Evolutionary conservation across 2,113 vertebrate genomes (phyloP).

Genomic region (Chiloscyllium plagiosum): DNA sequence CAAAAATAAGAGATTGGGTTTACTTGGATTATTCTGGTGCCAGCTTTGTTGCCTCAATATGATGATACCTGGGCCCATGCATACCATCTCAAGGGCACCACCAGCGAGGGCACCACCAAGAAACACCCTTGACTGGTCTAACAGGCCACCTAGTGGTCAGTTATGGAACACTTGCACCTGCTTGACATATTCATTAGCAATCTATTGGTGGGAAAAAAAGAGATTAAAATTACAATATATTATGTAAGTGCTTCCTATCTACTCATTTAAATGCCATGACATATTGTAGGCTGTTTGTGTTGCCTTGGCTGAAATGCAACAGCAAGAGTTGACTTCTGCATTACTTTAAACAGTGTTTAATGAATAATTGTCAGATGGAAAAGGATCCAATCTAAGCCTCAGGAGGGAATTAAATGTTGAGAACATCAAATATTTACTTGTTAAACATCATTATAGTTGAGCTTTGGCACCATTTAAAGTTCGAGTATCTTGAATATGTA

Average conservation of each 20-base stretch:
- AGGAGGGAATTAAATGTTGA: slow-evolving; percentile 8
- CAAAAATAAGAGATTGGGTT: background rate
- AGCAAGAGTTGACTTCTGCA: background rate
- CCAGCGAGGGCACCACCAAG: background rate
- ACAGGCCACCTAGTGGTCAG: background rate
- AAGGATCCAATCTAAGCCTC: background rate
- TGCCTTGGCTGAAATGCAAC: background rate
- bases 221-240: background rate
- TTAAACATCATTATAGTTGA: background rate
- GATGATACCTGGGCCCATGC: background rate
- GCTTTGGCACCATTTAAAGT: background rate
- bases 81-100: background rate
- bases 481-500: background rate
- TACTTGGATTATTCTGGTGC: background rate
- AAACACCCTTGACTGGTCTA: background rate
- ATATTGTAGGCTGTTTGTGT: background rate
- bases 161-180: background rate
- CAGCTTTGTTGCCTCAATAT: background rate
- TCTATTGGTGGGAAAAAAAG: background rate
- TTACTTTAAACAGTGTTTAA: background rate
- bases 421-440: slow-evolving; percentile 27
- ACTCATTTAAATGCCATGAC: background rate
- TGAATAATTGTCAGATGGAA: background rate
- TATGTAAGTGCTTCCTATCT: background rate
- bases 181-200: background rate